Conservation (phyloP, 2,113 vertebrate species). For the Bombycilla garrulus region DNA sequence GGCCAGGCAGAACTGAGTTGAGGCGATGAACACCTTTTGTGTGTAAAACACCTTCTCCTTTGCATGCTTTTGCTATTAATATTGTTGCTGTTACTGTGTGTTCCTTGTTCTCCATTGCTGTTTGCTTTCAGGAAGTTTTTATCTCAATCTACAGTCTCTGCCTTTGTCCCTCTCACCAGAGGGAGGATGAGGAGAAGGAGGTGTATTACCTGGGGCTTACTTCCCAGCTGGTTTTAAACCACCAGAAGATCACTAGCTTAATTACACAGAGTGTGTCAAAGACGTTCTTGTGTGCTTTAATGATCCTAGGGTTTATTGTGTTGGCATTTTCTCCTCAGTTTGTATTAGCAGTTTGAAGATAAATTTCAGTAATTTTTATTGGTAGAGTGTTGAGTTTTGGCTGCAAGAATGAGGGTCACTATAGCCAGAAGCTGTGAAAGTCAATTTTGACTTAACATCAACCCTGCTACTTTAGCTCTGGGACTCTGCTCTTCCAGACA, state of each 20-base stretch:
- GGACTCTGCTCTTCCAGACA: constrained; percentile 47
- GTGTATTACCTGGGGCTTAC: background rate
- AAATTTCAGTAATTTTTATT: constrained; percentile 55
- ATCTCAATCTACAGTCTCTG: background rate
- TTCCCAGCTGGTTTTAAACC: background rate
- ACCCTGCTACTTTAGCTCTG: constrained; percentile 51
- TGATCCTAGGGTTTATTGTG: constrained; percentile 51
- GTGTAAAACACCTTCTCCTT: background rate
- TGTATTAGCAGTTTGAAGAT: constrained; percentile 67
- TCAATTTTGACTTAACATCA: constrained; percentile 67
- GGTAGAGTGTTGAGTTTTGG: constrained; percentile 12
- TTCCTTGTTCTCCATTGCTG: background rate
- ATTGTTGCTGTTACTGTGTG: background rate
- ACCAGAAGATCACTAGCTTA: background rate
- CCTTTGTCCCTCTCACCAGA: background rate
- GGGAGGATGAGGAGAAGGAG: background rate
- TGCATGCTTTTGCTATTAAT: background rate
- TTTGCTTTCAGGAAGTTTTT: background rate
- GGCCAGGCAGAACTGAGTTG: background rate
- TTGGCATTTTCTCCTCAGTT: constrained; percentile 69
- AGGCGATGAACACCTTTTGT: background rate
- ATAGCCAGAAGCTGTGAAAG: constrained; percentile 63
- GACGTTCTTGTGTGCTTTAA: constrained; percentile 30
- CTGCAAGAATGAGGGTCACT: constrained; percentile 37
- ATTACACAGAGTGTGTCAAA: background rate